A percentile compares a stretch with the other conserved stretches of the same genome.
Conservation (phyloP, 35 echinoderm and acorn worm species). For the Hemicentrotus pulcherrimus region DNA sequence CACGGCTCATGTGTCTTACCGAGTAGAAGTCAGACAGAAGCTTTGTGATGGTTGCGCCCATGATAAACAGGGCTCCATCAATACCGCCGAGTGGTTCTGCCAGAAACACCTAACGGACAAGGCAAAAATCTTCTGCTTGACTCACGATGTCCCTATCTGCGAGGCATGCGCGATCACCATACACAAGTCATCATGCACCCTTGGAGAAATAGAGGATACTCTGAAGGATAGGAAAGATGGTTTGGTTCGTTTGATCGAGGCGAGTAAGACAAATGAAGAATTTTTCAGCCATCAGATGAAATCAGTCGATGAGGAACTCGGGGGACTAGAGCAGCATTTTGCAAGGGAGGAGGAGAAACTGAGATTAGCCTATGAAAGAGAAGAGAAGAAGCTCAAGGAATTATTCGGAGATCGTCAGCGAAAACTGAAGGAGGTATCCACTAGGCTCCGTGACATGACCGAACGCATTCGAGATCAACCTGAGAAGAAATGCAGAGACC, state of each 20-base stretch:
- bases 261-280: not conserved
- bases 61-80: not conserved
- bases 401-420: not conserved
- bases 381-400: not conserved
- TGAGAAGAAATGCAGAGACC: not conserved
- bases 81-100: not conserved
- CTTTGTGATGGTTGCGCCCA: not conserved
- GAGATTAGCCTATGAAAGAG: not conserved
- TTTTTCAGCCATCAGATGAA: not conserved
- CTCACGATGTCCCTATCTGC: not conserved
- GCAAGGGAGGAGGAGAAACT: not conserved
- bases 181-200: not conserved
- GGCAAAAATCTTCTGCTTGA: not conserved
- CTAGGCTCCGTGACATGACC: not conserved
- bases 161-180: not conserved
- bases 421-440: not conserved
- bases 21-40: not conserved
- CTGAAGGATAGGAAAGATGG: not conserved
- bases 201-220: not conserved
- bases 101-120: not conserved
- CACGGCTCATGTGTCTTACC: not conserved
- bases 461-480: not conserved
- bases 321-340: not conserved
- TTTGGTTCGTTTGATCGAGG: not conserved
- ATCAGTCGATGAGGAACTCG: not conserved